phyloP scores from a whole-genome alignment of 2,797 vertebrate species.

The Melopsittacus undulatus region DNA sequence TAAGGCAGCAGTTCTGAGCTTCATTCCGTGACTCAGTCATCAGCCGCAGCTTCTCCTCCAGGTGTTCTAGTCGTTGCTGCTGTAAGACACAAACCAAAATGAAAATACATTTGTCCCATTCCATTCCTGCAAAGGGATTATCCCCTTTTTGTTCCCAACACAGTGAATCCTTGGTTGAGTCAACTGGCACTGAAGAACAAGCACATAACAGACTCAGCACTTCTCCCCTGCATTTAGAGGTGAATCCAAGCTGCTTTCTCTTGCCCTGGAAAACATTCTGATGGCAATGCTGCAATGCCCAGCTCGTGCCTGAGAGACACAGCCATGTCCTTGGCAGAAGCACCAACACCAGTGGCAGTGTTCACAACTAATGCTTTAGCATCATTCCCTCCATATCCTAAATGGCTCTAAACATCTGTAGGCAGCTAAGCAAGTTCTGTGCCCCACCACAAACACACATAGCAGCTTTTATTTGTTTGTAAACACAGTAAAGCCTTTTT shows the following conservation, averaged over 20 bases:
- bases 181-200: background rate
- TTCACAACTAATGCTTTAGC: background rate
- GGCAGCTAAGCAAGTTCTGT: background rate
- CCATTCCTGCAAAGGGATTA: background rate
- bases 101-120: background rate
- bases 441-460: background rate
- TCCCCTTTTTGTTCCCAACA: background rate
- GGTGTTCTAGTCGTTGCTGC: conserved; percentile 83
- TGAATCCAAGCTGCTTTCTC: background rate
- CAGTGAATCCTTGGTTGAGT: background rate
- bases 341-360: rapidly evolving
- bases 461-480: background rate
- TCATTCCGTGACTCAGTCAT: conserved; percentile 86
- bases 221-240: background rate
- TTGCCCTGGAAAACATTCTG: background rate
- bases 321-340: background rate
- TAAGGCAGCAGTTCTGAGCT: conserved; percentile 84
- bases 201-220: background rate
- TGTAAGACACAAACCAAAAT: conserved; percentile 46
- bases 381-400: background rate
- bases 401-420: background rate
- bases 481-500: background rate
- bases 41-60: conserved; percentile 89
- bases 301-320: background rate
- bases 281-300: background rate